These are phyloP conservation scores for Craterocephalus amniculus DNA, from an alignment of 2,797 vertebrate species.

Conservation along the genomic window DNA sequence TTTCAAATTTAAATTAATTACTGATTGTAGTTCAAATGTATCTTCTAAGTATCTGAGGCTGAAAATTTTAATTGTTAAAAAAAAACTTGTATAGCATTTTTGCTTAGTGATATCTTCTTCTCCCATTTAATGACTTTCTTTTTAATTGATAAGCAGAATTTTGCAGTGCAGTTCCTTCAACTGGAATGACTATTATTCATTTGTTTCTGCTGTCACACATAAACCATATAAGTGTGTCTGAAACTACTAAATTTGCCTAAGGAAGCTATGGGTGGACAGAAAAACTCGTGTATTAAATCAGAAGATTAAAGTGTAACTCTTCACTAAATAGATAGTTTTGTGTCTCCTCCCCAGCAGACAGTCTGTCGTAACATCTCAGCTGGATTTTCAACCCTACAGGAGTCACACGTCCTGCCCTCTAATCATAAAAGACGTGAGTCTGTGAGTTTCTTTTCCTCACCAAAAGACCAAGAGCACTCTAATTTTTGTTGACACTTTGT, in stretches of 20 bases:
- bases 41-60: too few relatives aligned
- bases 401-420: constrained; percentile 14
- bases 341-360: neutral
- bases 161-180: neutral
- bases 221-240: too few relatives aligned
- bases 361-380: constrained; percentile 9
- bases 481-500: too few relatives aligned
- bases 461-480: too few relatives aligned
- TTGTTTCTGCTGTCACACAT: too few relatives aligned
- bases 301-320: neutral
- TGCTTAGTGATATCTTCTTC: neutral
- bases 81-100: neutral
- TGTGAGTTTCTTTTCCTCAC: too few relatives aligned
- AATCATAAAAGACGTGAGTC: neutral
- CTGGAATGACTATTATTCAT: too few relatives aligned
- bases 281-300: neutral
- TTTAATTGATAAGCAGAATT: neutral
- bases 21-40: too few relatives aligned
- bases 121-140: neutral
- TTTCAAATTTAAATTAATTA: too few relatives aligned
- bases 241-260: neutral
- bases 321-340: too few relatives aligned
- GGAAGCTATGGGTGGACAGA: neutral
- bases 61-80: too few relatives aligned
- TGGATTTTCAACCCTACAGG: constrained; percentile 9